These are phyloP conservation scores for Nannoperca australis DNA, from an alignment of 2,797 vertebrate genomes.

Conservation along the genomic window DNA sequence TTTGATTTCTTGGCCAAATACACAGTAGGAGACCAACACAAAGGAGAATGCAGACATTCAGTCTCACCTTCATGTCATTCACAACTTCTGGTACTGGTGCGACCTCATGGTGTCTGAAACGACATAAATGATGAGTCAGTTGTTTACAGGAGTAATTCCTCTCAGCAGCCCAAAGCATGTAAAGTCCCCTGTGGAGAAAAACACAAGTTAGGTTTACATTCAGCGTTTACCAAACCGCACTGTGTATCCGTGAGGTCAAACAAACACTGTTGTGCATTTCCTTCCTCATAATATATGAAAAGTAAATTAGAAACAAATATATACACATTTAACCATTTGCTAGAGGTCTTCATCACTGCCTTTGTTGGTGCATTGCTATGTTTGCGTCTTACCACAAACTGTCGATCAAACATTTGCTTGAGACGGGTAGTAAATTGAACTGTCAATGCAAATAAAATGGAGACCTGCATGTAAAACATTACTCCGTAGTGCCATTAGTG, in stretches of 20 bases:
- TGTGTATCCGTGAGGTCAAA: background rate
- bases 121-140: background rate
- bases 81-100: constrained; percentile 84
- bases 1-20: background rate
- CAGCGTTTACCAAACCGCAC: background rate
- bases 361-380: background rate
- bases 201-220: background rate
- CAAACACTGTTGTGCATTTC: background rate
- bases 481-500: background rate
- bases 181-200: background rate
- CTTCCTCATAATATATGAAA: background rate
- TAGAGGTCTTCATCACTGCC: too few species aligned
- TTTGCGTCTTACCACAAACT: background rate
- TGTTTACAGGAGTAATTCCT: background rate
- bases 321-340: too few species aligned
- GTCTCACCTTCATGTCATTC: constrained; percentile 87
- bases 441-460: background rate
- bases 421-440: background rate
- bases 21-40: background rate
- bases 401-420: background rate
- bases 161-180: background rate
- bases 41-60: background rate
- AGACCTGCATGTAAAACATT: background rate
- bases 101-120: constrained; percentile 84
- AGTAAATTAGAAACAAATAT: background rate